These are phyloP conservation scores for Grammomys surdaster DNA, from an alignment of 2,113 vertebrate species.

Conservation along the genomic window DNA sequence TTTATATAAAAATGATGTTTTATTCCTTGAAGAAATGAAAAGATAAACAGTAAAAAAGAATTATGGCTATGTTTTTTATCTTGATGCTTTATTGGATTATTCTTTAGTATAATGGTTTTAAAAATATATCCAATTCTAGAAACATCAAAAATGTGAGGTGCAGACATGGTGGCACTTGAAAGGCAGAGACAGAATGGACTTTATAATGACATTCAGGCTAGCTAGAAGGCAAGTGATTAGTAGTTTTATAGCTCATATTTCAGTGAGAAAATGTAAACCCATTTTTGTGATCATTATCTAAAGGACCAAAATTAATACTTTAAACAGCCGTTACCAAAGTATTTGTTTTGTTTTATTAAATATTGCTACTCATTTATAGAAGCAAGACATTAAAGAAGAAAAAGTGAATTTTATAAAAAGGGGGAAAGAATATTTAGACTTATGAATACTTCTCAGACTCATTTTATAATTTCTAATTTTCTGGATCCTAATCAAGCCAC, in stretches of 20 bases:
- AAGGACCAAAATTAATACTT: constrained; percentile 10
- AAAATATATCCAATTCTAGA: neutral
- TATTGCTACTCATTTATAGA: neutral
- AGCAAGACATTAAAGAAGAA: neutral
- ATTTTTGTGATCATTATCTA: neutral
- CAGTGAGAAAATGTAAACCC: neutral
- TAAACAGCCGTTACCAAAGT: neutral
- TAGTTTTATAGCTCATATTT: neutral
- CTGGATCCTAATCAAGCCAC: neutral
- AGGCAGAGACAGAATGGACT: neutral
- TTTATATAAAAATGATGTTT: neutral
- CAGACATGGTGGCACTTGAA: neutral
- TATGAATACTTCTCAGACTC: neutral
- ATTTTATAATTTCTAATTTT: constrained; percentile 15
- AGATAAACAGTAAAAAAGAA: neutral
- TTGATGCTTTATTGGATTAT: neutral
- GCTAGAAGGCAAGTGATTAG: neutral
- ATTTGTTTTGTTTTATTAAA: neutral
- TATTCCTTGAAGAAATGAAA: neutral
- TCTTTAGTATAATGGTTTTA: neutral
- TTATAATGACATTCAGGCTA: neutral
- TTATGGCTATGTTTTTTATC: neutral
- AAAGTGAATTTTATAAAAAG: neutral
- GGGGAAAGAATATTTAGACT: neutral
- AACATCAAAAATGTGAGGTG: neutral